Base-by-base conservation (phyloP, 2,113 vertebrate species). In the Motacilla tschutschensis region DNA sequence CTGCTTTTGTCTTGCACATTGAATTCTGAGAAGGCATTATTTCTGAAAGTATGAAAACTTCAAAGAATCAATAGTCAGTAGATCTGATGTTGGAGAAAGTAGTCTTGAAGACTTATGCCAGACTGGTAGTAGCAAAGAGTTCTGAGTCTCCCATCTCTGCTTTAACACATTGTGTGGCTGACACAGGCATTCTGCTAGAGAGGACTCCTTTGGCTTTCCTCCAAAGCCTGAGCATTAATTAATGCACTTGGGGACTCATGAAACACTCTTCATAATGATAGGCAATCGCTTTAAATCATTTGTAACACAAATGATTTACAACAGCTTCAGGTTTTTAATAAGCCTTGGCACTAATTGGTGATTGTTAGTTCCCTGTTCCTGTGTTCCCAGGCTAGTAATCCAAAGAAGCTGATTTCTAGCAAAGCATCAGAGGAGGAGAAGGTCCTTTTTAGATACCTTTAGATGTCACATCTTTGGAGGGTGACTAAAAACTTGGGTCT, bases 211-310 rank as follows among this genome's bases (percentile, higher is more conserved):
- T 94, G 93, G 91, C 91, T 93, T 82, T 79, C 85, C 65, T 92
- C 91, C 93, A 93, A 87, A 85, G 79, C 36, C 60, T 85, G 70
- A 89, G 69, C 87, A 67, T 93, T 93, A 93, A 95, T 93, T 94
- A 92, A 85, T 8, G 5, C 69, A 74, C 87, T 90, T 67, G 57
- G 67, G 92, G 64, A 85, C 75, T 92, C 82, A 15, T 41, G 57
- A 82, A 94, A 74, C 57, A 35, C 82, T 94, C 60, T 77, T 87
- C 82, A 46, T 94, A 92, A 93, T 93, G 87, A 94, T 74, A 77
- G 87, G 82, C 89, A 93, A 83, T 95, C 94, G 82, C 91, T 82
- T 92, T 76, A 87, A 87, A 83, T 88, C 51, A 82, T 85, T 94
- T 90, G 65, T 87, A 47, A 33, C 14, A 36, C 66, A 82, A 94